Conservation (phyloP, 2,113 vertebrate species). For the Albula goreensis region DNA sequence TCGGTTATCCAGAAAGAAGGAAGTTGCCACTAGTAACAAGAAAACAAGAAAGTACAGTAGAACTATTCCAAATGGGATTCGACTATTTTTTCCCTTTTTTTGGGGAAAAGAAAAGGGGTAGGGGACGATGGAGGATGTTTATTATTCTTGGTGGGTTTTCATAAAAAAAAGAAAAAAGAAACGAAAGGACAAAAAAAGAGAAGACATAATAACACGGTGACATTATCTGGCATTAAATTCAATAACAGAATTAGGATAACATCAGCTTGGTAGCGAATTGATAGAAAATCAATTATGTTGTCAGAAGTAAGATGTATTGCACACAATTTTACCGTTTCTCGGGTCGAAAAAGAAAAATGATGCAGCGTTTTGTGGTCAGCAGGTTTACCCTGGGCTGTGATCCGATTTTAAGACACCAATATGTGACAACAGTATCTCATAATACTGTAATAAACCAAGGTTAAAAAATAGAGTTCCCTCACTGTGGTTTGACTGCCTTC, state of each 20-base stretch:
- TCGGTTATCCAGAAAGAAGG: too few relatives aligned
- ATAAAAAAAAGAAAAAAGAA: background rate
- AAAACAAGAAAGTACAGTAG: too few relatives aligned
- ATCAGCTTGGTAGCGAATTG: slow-evolving; percentile 28
- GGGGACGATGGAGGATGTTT: background rate
- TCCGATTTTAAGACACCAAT: background rate
- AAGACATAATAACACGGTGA: slow-evolving; percentile 27
- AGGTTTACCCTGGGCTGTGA: slow-evolving; percentile 5
- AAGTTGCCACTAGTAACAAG: too few relatives aligned
- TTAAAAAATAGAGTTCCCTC: background rate
- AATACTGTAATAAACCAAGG: background rate
- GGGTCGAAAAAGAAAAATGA: background rate
- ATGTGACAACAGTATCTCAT: background rate
- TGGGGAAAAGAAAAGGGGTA: background rate
- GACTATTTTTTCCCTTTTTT: background rate
- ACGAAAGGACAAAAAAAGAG: background rate
- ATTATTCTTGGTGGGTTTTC: background rate
- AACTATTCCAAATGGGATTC: background rate
- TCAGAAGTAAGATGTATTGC: slow-evolving; percentile 30
- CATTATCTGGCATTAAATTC: slow-evolving; percentile 21
- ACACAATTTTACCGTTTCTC: slow-evolving; percentile 14
- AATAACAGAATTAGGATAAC: slow-evolving; percentile 23
- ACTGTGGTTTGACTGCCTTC: background rate
- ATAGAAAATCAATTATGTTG: slow-evolving; percentile 50
- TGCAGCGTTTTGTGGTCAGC: slow-evolving; percentile 4